phyloP scores from a whole-genome alignment of 2,797 vertebrate genomes.

The Gymnopithys bicolor region DNA sequence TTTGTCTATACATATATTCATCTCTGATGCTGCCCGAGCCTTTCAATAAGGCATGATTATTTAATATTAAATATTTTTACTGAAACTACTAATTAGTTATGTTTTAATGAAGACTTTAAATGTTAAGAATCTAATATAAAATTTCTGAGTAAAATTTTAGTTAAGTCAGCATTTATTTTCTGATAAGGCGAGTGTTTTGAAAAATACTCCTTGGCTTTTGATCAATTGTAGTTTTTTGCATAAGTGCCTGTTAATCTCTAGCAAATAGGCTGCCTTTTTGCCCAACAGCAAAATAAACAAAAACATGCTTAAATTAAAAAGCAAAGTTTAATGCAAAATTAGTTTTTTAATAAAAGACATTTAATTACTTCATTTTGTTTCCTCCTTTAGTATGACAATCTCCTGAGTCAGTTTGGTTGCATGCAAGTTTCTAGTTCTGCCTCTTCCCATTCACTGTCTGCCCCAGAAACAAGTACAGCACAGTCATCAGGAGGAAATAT shows the following conservation, averaged over 20 bases:
- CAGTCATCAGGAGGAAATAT: slow-evolving; percentile 93
- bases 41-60: not conserved
- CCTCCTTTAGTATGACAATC: slow-evolving; percentile 91
- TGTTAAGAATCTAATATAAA: not conserved
- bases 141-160: not conserved
- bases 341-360: not conserved
- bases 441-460: slow-evolving; percentile 86
- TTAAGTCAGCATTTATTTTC: not conserved
- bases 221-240: not conserved
- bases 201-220: not conserved
- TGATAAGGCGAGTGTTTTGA: not conserved
- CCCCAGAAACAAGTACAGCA: slow-evolving; percentile 80
- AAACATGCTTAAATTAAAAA: not conserved
- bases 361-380: not conserved
- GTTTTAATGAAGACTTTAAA: not conserved
- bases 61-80: not conserved
- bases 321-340: not conserved
- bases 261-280: not conserved
- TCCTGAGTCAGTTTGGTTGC: slow-evolving; percentile 98
- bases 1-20: not conserved
- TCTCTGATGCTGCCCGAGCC: not conserved
- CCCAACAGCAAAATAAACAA: not conserved
- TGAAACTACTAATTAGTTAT: not conserved
- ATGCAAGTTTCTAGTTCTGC: slow-evolving; percentile 96
- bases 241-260: not conserved